These are phyloP conservation scores for Aporophyla lueneburgensis DNA, from an alignment of 2,888 invertebrate genomes.

Conservation along the genomic window DNA sequence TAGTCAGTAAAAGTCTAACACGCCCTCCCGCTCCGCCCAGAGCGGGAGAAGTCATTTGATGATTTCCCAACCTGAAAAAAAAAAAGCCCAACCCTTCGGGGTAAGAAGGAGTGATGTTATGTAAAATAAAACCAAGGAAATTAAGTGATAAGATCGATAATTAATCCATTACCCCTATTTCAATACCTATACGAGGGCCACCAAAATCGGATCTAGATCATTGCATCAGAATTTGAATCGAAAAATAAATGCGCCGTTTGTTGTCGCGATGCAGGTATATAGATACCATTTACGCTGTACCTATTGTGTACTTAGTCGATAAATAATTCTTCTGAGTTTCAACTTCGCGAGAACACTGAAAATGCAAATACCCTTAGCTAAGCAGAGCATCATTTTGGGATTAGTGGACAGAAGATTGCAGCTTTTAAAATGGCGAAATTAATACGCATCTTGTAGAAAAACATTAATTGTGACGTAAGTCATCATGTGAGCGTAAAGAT, in stretches of 20 bases:
- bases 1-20: too few species aligned
- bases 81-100: too few species aligned
- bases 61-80: too few species aligned
- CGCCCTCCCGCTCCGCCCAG: too few species aligned
- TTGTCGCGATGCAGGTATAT: neutral
- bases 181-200: neutral
- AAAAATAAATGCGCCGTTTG: neutral
- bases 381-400: neutral
- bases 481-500: neutral
- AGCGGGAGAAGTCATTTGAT: too few species aligned
- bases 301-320: neutral
- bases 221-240: neutral
- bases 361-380: neutral
- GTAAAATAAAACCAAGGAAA: slow-evolving; percentile 2
- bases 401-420: neutral
- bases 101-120: too few species aligned
- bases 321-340: neutral
- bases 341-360: neutral
- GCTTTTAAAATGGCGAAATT: neutral
- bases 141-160: neutral
- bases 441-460: slow-evolving; percentile 10
- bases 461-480: slow-evolving; percentile 28
- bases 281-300: neutral
- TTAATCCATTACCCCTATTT: neutral
- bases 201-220: neutral